phyloP scores from a whole-genome alignment of 1,140 invertebrate species.

The Meloidogyne exigua region DNA sequence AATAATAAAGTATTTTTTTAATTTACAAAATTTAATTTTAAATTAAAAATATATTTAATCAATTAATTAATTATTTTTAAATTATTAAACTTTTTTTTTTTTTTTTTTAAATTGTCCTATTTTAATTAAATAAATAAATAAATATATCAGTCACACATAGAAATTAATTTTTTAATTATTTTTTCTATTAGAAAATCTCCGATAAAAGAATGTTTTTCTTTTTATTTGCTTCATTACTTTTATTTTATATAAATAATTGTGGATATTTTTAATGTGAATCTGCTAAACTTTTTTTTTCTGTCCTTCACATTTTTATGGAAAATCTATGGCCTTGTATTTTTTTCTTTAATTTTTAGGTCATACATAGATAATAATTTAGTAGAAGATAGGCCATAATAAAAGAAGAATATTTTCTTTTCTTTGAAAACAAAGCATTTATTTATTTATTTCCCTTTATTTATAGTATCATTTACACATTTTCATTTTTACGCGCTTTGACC shows the following conservation, averaged over 20 bases:
- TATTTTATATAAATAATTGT: neutral
- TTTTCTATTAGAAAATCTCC: neutral
- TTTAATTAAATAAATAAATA: neutral
- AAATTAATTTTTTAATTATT: too few species aligned
- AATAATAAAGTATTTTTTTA: too few species aligned
- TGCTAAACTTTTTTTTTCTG: neutral
- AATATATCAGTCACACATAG: neutral
- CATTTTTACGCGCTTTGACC: neutral
- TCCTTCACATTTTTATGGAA: neutral
- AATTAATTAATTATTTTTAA: neutral
- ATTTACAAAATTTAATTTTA: too few species aligned
- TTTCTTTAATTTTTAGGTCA: neutral
- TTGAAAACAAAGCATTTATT: too few species aligned
- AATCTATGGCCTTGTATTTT: neutral
- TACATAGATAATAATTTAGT: too few species aligned
- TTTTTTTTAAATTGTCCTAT: neutral
- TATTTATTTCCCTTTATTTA: too few species aligned
- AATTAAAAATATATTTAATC: neutral
- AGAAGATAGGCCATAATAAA: neutral
- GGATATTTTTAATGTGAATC: neutral
- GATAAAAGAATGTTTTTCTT: neutral
- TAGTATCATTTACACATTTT: neutral
- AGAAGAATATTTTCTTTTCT: too few species aligned
- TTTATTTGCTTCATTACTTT: slow-evolving; percentile 2
- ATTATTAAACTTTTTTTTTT: neutral